These are phyloP conservation scores for Petroica traversi DNA, from an alignment of 2,113 vertebrate species.

Conservation along the genomic window DNA sequence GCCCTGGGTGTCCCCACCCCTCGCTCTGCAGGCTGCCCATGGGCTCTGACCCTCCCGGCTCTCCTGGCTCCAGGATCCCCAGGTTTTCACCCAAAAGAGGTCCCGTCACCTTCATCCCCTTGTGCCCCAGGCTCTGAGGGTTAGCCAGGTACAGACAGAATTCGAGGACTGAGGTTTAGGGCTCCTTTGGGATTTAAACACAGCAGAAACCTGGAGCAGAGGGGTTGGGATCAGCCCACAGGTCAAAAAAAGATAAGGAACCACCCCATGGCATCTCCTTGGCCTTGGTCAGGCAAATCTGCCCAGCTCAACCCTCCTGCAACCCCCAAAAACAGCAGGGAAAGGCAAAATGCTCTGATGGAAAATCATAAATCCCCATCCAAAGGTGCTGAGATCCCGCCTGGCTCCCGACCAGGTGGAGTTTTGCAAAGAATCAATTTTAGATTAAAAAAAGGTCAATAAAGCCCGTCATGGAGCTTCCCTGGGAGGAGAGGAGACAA, in stretches of 20 bases:
- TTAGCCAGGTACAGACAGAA: background rate
- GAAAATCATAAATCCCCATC: background rate
- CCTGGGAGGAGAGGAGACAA: background rate
- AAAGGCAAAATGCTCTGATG: background rate
- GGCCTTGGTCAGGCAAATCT: rapidly evolving
- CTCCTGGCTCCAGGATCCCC: background rate
- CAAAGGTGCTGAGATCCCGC: rapidly evolving
- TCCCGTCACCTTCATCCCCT: background rate
- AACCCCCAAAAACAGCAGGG: background rate
- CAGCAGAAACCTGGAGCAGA: background rate
- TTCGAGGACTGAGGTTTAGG: rapidly evolving
- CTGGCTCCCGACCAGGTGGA: background rate
- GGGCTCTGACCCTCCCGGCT: background rate
- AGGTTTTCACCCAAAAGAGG: background rate
- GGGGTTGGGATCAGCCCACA: rapidly evolving
- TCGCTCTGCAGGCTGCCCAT: rapidly evolving
- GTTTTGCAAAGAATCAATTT: constrained; percentile 5
- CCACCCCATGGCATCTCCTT: background rate
- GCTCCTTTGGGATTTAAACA: background rate
- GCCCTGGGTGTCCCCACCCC: rapidly evolving
- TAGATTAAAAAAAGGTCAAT: constrained; percentile 39
- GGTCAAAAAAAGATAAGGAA: background rate
- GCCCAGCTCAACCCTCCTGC: background rate
- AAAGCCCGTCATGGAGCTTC: background rate
- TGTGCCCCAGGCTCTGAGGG: background rate